Percentiles rank a stretch among this genome's conserved stretches.
phyloP scores from a whole-genome alignment of 2,113 vertebrate species.

The Peromyscus polionotus region DNA sequence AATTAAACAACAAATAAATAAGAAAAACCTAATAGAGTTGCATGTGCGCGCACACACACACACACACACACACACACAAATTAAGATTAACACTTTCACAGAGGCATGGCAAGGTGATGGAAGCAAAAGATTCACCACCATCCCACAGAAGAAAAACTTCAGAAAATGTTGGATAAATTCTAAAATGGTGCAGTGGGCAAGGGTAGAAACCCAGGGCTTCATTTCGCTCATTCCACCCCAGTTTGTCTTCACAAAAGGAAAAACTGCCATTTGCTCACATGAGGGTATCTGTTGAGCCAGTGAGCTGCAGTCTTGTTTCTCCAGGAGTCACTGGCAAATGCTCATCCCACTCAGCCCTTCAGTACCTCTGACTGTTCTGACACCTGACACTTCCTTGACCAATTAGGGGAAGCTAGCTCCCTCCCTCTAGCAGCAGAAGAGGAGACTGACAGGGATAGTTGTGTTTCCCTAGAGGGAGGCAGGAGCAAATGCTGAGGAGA shows the following conservation, averaged over 20 bases:
- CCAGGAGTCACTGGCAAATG: neutral
- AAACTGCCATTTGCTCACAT: neutral
- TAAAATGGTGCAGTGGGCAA: neutral
- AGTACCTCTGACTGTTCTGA: neutral
- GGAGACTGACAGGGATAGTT: neutral
- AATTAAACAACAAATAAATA: neutral
- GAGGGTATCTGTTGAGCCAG: neutral
- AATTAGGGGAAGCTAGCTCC: neutral
- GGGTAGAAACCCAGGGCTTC: neutral
- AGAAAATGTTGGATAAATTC: neutral
- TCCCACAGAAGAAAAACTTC: neutral
- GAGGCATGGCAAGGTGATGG: neutral
- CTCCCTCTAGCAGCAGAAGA: neutral
- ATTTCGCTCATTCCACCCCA: neutral
- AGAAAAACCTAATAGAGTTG: neutral
- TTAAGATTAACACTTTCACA: neutral
- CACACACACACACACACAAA: neutral
- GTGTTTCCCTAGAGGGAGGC: neutral
- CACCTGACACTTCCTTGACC: neutral
- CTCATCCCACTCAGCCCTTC: neutral
- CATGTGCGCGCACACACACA: neutral
- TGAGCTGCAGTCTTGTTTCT: neutral
- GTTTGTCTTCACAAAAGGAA: neutral
- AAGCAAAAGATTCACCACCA: neutral
- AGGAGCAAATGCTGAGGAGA: neutral